Evolutionary conservation across 2,113 vertebrate species (phyloP).

Genomic region (Mormoops blainvillei): DNA sequence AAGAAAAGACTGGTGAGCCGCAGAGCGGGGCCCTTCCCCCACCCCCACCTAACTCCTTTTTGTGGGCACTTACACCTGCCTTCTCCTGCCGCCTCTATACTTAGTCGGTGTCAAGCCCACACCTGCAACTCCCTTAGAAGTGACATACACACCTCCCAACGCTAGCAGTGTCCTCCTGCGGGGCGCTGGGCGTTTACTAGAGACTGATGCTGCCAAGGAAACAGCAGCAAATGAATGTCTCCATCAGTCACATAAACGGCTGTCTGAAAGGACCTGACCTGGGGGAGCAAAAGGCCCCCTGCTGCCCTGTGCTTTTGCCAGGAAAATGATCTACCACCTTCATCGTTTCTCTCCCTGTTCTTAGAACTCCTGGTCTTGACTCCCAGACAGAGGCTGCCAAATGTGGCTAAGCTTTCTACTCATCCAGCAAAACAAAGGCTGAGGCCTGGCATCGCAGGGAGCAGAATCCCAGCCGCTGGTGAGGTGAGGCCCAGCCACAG

Average conservation of each 20-base stretch:
- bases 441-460: not conserved
- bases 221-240: not conserved
- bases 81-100: not conserved
- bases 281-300: not conserved
- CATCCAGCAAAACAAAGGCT: not conserved
- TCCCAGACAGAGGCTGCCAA: not conserved
- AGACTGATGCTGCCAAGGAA: not conserved
- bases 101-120: not conserved
- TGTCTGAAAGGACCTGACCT: not conserved
- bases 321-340: not conserved
- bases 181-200: not conserved
- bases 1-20: not conserved
- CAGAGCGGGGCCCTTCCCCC: too few relatives aligned
- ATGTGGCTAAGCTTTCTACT: not conserved
- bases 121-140: not conserved
- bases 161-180: not conserved
- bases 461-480: not conserved
- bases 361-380: not conserved
- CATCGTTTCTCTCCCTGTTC: not conserved
- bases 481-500: not conserved
- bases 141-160: conserved; percentile 8
- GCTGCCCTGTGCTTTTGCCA: not conserved
- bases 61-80: not conserved
- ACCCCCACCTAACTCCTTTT: not conserved
- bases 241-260: not conserved